Base-by-base conservation (phyloP, 2,797 vertebrate species). In the Decapterus maruadsi region DNA sequence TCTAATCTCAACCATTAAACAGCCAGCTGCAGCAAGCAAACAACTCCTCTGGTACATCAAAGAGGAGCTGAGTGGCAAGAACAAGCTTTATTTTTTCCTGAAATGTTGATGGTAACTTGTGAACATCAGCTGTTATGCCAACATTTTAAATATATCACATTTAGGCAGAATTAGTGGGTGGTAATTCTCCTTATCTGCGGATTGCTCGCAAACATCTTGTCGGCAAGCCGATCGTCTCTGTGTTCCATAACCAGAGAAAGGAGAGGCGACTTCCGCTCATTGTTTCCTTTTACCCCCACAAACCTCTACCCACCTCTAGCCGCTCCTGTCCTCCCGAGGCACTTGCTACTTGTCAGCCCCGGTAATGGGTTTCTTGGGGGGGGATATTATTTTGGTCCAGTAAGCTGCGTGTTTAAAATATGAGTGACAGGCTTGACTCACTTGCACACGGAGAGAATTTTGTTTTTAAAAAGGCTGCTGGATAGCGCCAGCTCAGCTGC, bases 321-420 rank as follows among this genome's bases (percentile, higher is more conserved):
- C 79, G 45, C 63, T 73, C 77, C 85, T 61, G 63, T 84, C 86
- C 61, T 87, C 81, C 81, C 83, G 56, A 59, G 85, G 87, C 82
- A 85, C 85, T 91, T 81, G 81, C 90, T 90, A 83, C 89, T 92
- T 93, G 93, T 94, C 93, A 93, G 92, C 77, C 83, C 84, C 90
- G 87, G 89, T 95, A 95, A 95, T 94, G 92, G 93, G 88, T 95
- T 95, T 95, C 91, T 93, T 89, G 83, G 91, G 93, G 89, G 89
- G 86, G 90, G 90, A 92, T 94, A 94, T 95, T 95, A 94, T 95
- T 95, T 95, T 94, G 93, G 93, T 94, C 92, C 94, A 94, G 93
- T 95, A 95, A 95, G 94, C 95, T 89, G 91, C 90, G 87, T 94
- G 86, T 93, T 94, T 95, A 95, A 95, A 95, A 92, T 93, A 92